Conservation (phyloP, 2,113 vertebrate genomes). For the Paramisgurnus dabryanus region DNA sequence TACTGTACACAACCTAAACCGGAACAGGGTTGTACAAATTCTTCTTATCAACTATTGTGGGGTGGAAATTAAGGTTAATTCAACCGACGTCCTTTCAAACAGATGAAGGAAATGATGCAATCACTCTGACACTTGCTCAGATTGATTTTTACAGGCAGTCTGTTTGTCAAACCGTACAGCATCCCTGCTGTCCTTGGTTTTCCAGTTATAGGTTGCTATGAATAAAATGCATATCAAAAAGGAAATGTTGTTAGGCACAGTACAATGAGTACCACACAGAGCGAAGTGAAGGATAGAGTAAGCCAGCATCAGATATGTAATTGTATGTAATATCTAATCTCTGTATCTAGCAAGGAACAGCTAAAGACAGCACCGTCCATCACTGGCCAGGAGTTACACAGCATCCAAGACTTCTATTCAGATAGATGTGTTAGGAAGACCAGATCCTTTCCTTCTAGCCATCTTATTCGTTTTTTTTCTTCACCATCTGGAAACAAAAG, state of each 20-base stretch:
- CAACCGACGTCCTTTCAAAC: conserved; percentile 27
- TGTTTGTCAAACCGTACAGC: conserved; percentile 50
- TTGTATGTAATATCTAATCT: no score
- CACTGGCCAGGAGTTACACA: no score
- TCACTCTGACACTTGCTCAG: conserved; percentile 62
- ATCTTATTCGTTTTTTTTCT: no score
- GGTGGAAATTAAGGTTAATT: neutral
- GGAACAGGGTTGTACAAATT: neutral
- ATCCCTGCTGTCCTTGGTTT: conserved; percentile 20
- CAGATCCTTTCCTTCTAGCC: no score
- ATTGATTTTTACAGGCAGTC: conserved; percentile 58
- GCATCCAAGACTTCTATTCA: no score
- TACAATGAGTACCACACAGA: conserved; percentile 34
- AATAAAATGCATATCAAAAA: conserved; percentile 71
- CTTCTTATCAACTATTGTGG: conserved; percentile 14
- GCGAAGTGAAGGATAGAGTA: neutral
- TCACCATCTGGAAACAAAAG: no score
- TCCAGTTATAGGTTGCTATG: conserved; percentile 64
- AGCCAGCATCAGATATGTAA: conserved; percentile 11
- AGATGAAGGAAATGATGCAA: conserved; percentile 66
- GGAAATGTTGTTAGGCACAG: conserved; percentile 69
- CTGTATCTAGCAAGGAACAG: no score
- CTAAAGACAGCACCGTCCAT: no score
- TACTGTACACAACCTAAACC: conserved; percentile 10
- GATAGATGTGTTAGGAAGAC: no score